Evolutionary conservation across 2,113 vertebrate species (phyloP), one percentile per base, ranked within the genome.

Genomic region (Triplophysa siluroides): DNA sequence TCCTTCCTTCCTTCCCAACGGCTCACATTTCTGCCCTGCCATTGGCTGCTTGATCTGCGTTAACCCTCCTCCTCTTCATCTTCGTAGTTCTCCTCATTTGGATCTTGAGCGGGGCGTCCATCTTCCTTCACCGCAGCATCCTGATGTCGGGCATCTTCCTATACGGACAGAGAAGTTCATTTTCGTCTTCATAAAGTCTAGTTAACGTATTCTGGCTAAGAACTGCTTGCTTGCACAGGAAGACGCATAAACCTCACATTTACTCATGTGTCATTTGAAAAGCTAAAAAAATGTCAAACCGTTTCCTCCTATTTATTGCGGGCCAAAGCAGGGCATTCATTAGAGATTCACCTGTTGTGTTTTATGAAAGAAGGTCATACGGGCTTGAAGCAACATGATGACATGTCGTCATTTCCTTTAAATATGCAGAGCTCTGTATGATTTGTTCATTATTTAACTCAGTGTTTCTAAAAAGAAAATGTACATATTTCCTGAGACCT

Each of bases 11-110:
- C 5, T 38, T 38, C 33, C 11, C n/a, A 23, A 26, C 23, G 18
- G 75, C 81, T 90, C 93, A 98, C 96, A 99, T 99, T 86, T 99
- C 98, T 77, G 95, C 93, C 60, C 95, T 92, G 16, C 82, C 95
- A 10, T 94, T 89, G 92, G 90, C 86, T 76, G 83, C 85, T 75
- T 93, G 93, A 64, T 89, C 89, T 8, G 21, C 67, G 23, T 88
- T 88, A 0, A 93, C 93, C 0, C 1, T 91, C 94, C 0, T 95
- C 96, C 1, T 95, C 96, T 24, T 97, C 96, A 21, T 98, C 95
- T 0, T 98, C 96, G 24, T 96, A 95, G 14, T 96, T 95, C 64
- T 96, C 95, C 68, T 88, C 91, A 4, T 90, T 92, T 85, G 88
- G 70, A 19, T 68, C 83, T 62, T 85, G 89, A 75, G 85, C 92